Base-by-base conservation (phyloP, 2,888 invertebrate species). In the Cephus nigrinus region DNA sequence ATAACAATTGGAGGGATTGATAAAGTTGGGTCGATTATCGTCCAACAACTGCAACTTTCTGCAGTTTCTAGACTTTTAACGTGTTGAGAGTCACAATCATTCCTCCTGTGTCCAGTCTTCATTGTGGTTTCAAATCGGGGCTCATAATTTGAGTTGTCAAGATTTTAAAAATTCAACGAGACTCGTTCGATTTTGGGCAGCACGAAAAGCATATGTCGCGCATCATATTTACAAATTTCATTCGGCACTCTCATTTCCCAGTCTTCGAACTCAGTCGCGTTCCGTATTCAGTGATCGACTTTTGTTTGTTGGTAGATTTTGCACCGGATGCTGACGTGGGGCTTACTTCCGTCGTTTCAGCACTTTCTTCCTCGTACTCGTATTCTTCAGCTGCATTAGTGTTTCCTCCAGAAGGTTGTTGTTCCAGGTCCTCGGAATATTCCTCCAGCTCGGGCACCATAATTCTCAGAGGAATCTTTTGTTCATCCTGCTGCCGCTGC, bases 361-460 rank as follows among this genome's bases (percentile, higher is more conserved):
- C 86, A 72, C 79, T 86, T 69, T 90, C 90, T 68, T 90, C 89
- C 15, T 88, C 86, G 32, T 86, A 84, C 4, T 87, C 84, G 0
- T 33, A 33, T 23, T 83, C 86, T 74, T 88, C 86, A 77, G 86
- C 86, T 30, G 84, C 83, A 32, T 81, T 83, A 68, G 80, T 83
- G 15, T 80, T 83, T 75, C 73, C 81, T 12, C 82, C 84, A 4
- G 86, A 78, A 1, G 86, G 86, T 35, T 85, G 79, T 69, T 91
- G 89, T 76, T 89, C 89, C 9, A 88, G 72, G 68, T 89, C 86
- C 30, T 90, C 90, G 71, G 84, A 81, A 84, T 92, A 85, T 36
- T 92, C 92, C 30, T 92, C 92, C 1, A 84, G 81, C 72, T 93
- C 93, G 0, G 93, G 93, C 23, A 93, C 92, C 84, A 93, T 92